Conservation (phyloP, 2,797 vertebrate genomes). For the Sylvia borin region DNA sequence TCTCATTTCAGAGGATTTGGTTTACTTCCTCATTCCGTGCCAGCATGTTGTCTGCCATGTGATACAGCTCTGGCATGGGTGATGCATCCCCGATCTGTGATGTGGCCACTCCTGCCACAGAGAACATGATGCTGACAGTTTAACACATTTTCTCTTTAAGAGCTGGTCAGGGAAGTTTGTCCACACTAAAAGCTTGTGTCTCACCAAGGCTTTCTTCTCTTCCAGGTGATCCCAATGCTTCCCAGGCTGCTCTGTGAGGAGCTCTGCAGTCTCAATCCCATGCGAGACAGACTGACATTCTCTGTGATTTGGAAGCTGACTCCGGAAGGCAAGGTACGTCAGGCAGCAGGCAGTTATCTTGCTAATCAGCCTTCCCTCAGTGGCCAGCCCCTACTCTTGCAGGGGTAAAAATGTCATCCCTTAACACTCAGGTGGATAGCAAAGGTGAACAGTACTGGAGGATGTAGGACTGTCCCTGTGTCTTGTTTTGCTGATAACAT, state of each 20-base stretch:
- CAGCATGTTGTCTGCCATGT: background rate
- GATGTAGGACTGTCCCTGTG: background rate
- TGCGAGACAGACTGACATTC: conserved; percentile 90
- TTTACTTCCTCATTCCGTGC: background rate
- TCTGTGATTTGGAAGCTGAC: conserved; percentile 95
- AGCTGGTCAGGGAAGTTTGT: background rate
- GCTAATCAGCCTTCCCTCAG: background rate
- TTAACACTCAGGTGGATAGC: background rate
- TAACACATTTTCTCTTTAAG: background rate
- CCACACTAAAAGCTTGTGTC: background rate
- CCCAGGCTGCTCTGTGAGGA: conserved; percentile 94
- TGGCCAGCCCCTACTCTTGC: background rate
- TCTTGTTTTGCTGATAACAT: background rate
- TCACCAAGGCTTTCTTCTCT: conserved; percentile 33
- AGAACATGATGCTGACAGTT: background rate
- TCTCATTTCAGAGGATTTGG: background rate
- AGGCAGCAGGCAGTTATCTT: background rate
- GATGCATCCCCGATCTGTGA: background rate
- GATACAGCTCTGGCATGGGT: background rate
- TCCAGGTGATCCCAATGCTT: conserved; percentile 95
- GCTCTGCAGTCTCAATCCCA: conserved; percentile 95
- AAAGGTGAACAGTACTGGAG: background rate
- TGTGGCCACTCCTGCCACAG: background rate
- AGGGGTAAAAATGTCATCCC: background rate
- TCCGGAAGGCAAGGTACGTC: conserved; percentile 89